Evolutionary conservation across 2,888 invertebrate species (phyloP), one percentile per base, ranked within the genome.

Genomic region (Oasisia sp.): DNA sequence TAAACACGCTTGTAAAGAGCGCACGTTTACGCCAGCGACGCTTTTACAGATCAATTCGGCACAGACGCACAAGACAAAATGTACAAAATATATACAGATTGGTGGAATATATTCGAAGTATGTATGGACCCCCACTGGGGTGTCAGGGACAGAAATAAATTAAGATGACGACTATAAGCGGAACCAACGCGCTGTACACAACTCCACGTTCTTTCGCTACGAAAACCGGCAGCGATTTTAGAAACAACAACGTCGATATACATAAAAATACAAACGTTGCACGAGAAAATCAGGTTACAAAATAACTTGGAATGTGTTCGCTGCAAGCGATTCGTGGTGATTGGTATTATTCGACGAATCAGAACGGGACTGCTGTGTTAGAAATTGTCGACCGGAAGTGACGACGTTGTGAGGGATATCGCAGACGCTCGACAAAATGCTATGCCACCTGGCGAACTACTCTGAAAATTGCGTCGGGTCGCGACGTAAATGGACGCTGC

Each of bases 71-170:
- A 74, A 74, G 74, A 74, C 74, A 74, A 74, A 74, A 74, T 74
- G 74, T 74, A 74, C 74, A 74, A 74, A 74, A 74, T 74, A 74
- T 74, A 74, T 74, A 74, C 74, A 74, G 74, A 74, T 74, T 74
- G 74, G 74, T 74, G 74, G 74, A 74, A 74, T 19, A 74, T 74
- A 74, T 74, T 74, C 74, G 74, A 74, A 74, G 74, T 74, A 74
- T 74, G 74, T 74, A 74, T 27, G 74, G 74, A 74, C 74, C 27
- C 74, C 74, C 74, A 74, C 74, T 19, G 27, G 74, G 27, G 27
- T 27, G 74, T 74, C 74, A 27, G 74, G 74, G 74, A 74, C 74
- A 74, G 74, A n/a, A 74, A 74, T 74, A 74, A 74, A 74, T 74
- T 74, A 74, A 74, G 74, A 19, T 74, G 74, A 74, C 74, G 27